phyloP scores from a whole-genome alignment of 2,113 vertebrate genomes.

The Vulpes ferrilata region DNA sequence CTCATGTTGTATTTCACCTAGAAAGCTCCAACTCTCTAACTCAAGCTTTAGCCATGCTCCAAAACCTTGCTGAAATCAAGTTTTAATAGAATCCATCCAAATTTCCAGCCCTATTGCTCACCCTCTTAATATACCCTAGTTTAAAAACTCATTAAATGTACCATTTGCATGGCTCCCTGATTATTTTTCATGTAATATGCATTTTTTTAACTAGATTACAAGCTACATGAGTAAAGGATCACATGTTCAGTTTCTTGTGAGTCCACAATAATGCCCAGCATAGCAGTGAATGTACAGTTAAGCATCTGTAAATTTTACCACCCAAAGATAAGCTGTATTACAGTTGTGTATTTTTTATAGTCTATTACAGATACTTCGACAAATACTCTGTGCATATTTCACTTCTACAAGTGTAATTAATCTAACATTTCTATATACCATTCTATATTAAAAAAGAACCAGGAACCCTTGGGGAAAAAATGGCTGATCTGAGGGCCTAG shows the following conservation, averaged over 20 bases:
- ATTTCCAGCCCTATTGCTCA: neutral
- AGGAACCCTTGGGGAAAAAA: neutral
- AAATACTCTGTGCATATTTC: neutral
- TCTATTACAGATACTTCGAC: slow-evolving; percentile 5
- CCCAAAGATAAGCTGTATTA: neutral
- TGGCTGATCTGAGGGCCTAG: neutral
- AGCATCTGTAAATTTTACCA: neutral
- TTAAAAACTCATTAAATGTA: neutral
- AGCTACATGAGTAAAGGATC: neutral
- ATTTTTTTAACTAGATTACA: neutral
- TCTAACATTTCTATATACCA: neutral
- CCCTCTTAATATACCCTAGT: neutral
- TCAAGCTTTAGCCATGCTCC: neutral
- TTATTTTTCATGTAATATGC: neutral
- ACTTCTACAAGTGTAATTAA: slow-evolving; percentile 1
- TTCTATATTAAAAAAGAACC: neutral
- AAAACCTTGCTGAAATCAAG: slow-evolving; percentile 9
- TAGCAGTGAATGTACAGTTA: neutral
- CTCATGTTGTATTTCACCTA: neutral
- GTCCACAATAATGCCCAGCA: neutral
- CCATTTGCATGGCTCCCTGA: neutral
- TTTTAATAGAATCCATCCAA: neutral
- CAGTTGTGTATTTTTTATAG: neutral
- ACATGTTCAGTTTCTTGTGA: slow-evolving; percentile 1
- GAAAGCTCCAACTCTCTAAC: neutral